Percentiles rank a stretch among this genome's conserved stretches.
Conservation (phyloP, 1,140 invertebrate species). For the Cepaea nemoralis region DNA sequence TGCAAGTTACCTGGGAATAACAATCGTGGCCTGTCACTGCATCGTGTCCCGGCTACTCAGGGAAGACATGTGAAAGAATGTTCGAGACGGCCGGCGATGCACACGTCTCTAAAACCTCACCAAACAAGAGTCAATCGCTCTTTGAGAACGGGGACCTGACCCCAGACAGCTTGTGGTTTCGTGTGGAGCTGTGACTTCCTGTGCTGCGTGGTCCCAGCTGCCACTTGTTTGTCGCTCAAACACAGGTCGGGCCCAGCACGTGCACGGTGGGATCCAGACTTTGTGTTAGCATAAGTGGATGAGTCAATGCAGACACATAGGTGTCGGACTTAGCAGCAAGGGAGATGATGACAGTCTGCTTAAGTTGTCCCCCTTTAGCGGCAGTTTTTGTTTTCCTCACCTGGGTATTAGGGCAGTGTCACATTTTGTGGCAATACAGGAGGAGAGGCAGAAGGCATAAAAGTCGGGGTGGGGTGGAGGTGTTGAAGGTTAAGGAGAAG, state of each 20-base stretch:
- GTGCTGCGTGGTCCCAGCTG: not conserved
- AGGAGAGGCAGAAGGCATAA: no score
- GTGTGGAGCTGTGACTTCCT: not conserved
- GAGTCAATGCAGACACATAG: constrained; percentile 3
- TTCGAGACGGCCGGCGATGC: not conserved
- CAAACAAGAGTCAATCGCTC: not conserved
- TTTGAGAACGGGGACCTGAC: not conserved
- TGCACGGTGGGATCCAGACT: not conserved
- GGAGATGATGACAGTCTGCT: no score
- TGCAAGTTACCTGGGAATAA: no score
- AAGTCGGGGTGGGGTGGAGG: no score
- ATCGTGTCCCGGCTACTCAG: no score
- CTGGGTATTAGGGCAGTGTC: no score
- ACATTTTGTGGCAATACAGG: no score
- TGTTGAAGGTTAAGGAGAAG: no score
- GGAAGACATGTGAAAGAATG: no score
- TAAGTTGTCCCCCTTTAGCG: no score
- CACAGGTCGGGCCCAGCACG: not conserved
- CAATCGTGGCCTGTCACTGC: no score
- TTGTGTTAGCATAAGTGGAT: not conserved
- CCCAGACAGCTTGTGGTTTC: not conserved
- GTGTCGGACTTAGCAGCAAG: not conserved
- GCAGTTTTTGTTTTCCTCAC: no score
- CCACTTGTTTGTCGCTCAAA: constrained; percentile 12
- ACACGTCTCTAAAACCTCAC: not conserved